phyloP scores from a whole-genome alignment of 2,797 vertebrate genomes.

The Otolemur crassicaudatus region DNA sequence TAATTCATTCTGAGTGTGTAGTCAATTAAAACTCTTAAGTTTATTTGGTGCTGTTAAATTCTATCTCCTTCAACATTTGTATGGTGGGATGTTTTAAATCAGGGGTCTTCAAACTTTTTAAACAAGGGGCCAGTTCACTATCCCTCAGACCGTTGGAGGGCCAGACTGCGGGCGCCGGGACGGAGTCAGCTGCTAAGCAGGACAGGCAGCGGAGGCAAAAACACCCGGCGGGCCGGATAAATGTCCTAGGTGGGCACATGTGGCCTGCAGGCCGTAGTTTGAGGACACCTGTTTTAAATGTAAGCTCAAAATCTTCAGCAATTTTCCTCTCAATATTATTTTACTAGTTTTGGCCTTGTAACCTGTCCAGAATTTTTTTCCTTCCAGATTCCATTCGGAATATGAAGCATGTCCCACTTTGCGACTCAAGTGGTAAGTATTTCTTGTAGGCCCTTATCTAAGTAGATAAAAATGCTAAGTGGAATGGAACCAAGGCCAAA shows the following conservation, averaged over 20 bases:
- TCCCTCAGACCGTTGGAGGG: no score
- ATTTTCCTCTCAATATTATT: slow-evolving; percentile 12
- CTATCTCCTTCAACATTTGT: neutral
- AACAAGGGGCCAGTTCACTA: no score
- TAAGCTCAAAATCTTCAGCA: neutral
- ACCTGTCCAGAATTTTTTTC: neutral
- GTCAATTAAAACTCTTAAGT: neutral
- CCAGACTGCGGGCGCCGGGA: no score
- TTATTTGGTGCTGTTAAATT: neutral
- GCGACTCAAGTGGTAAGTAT: neutral
- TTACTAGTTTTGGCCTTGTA: neutral
- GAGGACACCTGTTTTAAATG: neutral
- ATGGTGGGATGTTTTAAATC: neutral
- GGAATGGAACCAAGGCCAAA: neutral
- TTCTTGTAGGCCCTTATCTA: neutral
- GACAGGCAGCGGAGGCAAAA: no score
- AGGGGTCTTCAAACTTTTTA: no score
- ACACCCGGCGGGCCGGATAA: no score
- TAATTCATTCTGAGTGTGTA: neutral
- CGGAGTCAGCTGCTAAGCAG: no score
- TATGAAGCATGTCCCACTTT: neutral
- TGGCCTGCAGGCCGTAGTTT: no score
- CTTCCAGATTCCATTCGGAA: neutral
- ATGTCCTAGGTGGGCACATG: no score
- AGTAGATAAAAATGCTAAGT: neutral